Percentiles rank a stretch among this genome's conserved stretches.
Evolutionary conservation across 1,140 invertebrate genomes (phyloP).

Genomic region (Liolophura sinensis): DNA sequence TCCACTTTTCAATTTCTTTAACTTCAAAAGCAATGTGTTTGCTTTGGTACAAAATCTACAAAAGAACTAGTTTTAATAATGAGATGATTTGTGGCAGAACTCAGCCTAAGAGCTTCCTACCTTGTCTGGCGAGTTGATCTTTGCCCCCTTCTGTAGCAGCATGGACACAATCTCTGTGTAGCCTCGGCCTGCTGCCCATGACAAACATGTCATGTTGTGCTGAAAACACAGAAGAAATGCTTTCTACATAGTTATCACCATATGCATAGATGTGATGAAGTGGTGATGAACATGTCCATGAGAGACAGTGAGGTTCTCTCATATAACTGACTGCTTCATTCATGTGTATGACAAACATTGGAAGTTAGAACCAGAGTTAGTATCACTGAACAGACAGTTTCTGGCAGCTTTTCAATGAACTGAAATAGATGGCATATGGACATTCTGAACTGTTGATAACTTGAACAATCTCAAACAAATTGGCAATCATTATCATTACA

Average conservation of each 20-base stretch:
- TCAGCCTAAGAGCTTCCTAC: slow-evolving; percentile 50
- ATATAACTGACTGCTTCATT: too few species aligned
- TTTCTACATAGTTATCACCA: background rate
- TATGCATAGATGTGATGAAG: background rate
- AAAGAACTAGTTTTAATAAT: background rate
- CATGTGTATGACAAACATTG: too few species aligned
- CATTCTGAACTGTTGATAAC: background rate
- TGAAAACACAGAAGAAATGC: slow-evolving; percentile 21
- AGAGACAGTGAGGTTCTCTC: background rate
- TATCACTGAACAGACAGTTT: too few species aligned
- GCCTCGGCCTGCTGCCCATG: slow-evolving; percentile 93
- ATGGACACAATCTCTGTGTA: slow-evolving; percentile 81
- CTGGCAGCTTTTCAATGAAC: too few species aligned
- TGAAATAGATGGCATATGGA: too few species aligned
- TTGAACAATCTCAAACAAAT: background rate
- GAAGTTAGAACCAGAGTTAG: too few species aligned
- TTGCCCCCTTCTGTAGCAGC: slow-evolving; percentile 82
- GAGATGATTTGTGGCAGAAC: background rate
- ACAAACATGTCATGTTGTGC: slow-evolving; percentile 89
- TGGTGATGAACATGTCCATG: background rate
- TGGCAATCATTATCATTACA: background rate
- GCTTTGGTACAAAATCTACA: background rate
- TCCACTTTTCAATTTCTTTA: too few species aligned
- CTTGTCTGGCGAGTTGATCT: slow-evolving; percentile 91
- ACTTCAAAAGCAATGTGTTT: too few species aligned